Base-by-base conservation (phyloP, 1,140 invertebrate genomes). In the Hirudo medicinalis region DNA sequence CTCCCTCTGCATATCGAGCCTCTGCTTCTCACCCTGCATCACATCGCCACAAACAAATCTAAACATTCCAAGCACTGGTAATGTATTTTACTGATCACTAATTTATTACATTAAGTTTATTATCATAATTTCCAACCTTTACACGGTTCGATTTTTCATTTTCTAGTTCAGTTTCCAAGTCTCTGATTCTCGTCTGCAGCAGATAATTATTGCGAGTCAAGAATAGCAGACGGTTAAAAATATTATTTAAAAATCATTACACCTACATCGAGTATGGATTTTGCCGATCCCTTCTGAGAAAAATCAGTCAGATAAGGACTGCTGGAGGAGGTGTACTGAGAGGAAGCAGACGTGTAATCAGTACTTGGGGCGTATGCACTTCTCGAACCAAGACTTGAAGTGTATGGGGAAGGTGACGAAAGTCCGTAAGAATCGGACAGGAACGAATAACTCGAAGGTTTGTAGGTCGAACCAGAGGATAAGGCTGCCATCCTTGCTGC, bases 1-100 rank as follows among this genome's bases (percentile, higher is more conserved):
- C 53, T 70, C 69, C 53, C 53, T 11, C 69, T 70, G 32, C 43
- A 70, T 36, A 13, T 70, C 69, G 40, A 54, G 19, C 11, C 69
- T 43, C 32, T 70, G 36, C 29, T 29, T 40, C 19, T 70, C 69
- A 15, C 32, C 49, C 69, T 70, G 69, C 57, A 63, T 63, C 57
- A 25, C 22, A 13, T 63, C 9, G 17, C 13, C 57, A 22, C 11
- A 22, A 63, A 63, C 19, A 22, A 63, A 22, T 63, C 11, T 22
- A 19, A 63, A 22, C 20, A 63, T 63, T 25, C 22, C 22, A 63
- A 63, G 22, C 29, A 20, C 13, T 63, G 29, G 8, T 11, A n/a
- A 63, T 15, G 17, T 63, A 4, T 13, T 63, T 1, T 25, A 63
- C 57, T 49, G 32, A 49, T 49, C 11, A 49, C 3, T 49, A 49